These are phyloP conservation scores for Cheilosia grossa DNA, from an alignment of 2,888 invertebrate genomes.

Conservation along the genomic window DNA sequence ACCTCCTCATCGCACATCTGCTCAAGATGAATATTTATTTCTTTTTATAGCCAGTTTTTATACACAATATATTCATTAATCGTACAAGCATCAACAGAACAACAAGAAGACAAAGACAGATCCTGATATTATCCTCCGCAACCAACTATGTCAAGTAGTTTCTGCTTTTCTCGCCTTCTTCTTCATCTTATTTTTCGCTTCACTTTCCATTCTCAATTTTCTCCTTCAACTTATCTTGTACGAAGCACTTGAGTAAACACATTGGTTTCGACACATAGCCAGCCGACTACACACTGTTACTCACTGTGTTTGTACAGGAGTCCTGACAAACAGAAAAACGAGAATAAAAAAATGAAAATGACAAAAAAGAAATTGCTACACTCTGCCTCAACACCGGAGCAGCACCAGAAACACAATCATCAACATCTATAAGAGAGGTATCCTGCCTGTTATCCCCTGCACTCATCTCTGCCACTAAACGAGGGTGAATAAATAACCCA, in stretches of 20 bases:
- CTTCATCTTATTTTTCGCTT: slow-evolving; percentile 47
- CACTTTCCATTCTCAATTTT: slow-evolving; percentile 63
- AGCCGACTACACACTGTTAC: slow-evolving; percentile 25
- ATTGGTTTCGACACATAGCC: slow-evolving; percentile 67
- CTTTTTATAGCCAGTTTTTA: slow-evolving; percentile 27
- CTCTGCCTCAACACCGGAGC: slow-evolving; percentile 33
- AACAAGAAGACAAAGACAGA: slow-evolving; percentile 44
- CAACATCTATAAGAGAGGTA: slow-evolving; percentile 48
- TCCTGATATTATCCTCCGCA: slow-evolving; percentile 58
- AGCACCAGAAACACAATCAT: slow-evolving; percentile 49
- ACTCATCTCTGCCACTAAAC: slow-evolving; percentile 66
- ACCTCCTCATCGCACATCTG: slow-evolving; percentile 45
- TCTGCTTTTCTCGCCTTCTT: slow-evolving; percentile 19
- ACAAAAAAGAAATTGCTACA: slow-evolving; percentile 56
- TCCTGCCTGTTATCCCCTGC: slow-evolving; percentile 41
- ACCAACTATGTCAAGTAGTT: slow-evolving; percentile 72
- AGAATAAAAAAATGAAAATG: slow-evolving; percentile 18
- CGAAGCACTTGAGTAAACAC: slow-evolving; percentile 67
- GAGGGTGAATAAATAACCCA: slow-evolving; percentile 71
- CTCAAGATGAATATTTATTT: slow-evolving; percentile 50
- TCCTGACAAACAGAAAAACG: slow-evolving; percentile 48
- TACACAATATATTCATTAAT: slow-evolving; percentile 41
- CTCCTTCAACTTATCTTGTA: slow-evolving; percentile 61
- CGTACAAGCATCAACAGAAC: slow-evolving; percentile 20
- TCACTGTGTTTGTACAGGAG: slow-evolving; percentile 54